phyloP scores from a whole-genome alignment of 2,797 vertebrate genomes.

The Phalloptychus januarius region DNA sequence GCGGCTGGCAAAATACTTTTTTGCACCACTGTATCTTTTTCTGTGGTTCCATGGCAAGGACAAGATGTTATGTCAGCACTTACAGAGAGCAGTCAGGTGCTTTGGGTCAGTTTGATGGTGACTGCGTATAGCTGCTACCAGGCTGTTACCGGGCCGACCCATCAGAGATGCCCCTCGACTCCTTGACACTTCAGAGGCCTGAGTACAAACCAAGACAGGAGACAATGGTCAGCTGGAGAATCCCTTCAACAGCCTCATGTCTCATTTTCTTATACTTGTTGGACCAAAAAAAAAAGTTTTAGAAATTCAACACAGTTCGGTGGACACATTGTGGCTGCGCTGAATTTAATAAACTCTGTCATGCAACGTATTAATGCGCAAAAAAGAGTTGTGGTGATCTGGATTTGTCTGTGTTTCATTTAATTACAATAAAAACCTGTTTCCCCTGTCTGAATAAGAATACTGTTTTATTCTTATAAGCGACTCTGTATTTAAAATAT shows the following conservation, averaged over 20 bases:
- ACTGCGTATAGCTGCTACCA: constrained; percentile 90
- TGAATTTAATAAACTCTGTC: too few relatives aligned
- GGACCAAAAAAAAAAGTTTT: neutral
- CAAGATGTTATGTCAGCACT: neutral
- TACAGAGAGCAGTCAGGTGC: constrained; percentile 82
- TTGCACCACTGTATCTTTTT: neutral
- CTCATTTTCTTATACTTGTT: neutral
- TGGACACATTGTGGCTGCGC: too few relatives aligned
- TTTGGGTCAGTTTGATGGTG: constrained; percentile 88
- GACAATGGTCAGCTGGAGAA: neutral
- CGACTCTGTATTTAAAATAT: too few relatives aligned
- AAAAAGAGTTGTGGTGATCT: too few relatives aligned
- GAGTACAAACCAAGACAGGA: constrained; percentile 19
- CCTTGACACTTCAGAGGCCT: constrained; percentile 96
- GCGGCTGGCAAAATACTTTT: too few relatives aligned
- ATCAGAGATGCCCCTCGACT: constrained; percentile 90
- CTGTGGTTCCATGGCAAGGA: neutral
- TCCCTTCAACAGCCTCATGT: neutral
- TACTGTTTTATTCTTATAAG: too few relatives aligned
- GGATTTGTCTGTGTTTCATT: too few relatives aligned
- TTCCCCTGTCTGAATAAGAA: too few relatives aligned
- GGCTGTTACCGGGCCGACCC: constrained; percentile 88
- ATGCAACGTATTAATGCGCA: too few relatives aligned
- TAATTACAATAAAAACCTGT: too few relatives aligned
- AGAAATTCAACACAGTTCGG: neutral